Evolutionary conservation across 2,113 vertebrate genomes (phyloP), one percentile per base, ranked within the genome.

Genomic region (Gambusia holbrooki): DNA sequence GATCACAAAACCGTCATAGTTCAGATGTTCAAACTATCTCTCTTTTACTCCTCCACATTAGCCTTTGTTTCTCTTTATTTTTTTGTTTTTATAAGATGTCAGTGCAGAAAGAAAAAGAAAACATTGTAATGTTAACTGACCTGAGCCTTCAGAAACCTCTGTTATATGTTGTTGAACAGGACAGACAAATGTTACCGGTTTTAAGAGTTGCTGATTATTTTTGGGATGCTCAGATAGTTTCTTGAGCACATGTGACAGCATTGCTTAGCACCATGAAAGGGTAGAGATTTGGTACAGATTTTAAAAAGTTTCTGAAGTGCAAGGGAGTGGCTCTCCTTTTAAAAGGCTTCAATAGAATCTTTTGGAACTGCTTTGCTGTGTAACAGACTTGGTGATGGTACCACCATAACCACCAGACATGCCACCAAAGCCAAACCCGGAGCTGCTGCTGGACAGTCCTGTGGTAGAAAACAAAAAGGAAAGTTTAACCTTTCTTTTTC

Each of bases 321-420:
- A 66, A 77, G 81, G 84, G 68, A 11, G 80, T 4, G 70, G 85
- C 85, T 88, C 83, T 92, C 81, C 88, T 89, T 90, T 71, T 88
- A 37, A 0, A 2, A 42, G 60, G 48, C 70, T 77, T 85, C 77
- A 92, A 62, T 0, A 0, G 12, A 0, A 1, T 71, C 64, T 90
- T 25, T 45, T 85, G 71, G 30, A 48, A 48, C 76, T 92, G 80
- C 22, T 9, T 35, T 65, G 2, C 66, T 69, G 7, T 3, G 77
- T 0, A 4, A 70, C 45, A 33, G 89, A 66, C 79, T 90, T 95
- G 76, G 67, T 92, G 82, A 92, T 54, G 12, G 58, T 25, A 19
- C 74, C 62, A 14, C 71, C 61, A 15, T 25, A 48, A 17, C 61
- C 61, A 62, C 19, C 15, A 40, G 3, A 27, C 64, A 27, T 62